Evolutionary conservation across 2,113 vertebrate species (phyloP).

Genomic region (Gnathonemus echidnorhynchus): DNA sequence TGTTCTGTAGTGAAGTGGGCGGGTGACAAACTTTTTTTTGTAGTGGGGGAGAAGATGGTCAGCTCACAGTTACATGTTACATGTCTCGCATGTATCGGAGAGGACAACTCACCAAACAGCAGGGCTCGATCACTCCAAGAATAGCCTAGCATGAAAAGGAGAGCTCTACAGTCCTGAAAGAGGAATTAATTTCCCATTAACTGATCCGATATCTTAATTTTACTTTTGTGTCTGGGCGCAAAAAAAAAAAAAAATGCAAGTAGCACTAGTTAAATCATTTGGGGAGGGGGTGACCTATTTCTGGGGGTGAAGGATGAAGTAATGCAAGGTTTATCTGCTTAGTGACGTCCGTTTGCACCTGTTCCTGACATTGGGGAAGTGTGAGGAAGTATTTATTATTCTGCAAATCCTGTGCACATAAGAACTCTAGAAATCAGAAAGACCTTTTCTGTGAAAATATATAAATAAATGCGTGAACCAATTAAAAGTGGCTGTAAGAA

Average conservation of each 20-base stretch:
- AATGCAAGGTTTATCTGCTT: background rate
- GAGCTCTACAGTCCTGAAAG: background rate
- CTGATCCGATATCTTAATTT: background rate
- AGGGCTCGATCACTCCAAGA: background rate
- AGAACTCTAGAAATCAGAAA: background rate
- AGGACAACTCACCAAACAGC: background rate
- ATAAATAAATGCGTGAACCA: background rate
- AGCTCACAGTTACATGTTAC: background rate
- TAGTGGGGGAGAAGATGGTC: background rate
- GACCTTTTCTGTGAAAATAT: background rate
- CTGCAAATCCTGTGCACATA: background rate
- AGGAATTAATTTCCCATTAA: background rate
- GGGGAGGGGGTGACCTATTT: background rate
- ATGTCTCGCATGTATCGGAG: background rate
- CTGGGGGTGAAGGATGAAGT: background rate
- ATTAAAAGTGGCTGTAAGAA: background rate
- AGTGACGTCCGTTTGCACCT: background rate
- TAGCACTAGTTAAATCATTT: background rate
- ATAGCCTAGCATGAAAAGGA: background rate
- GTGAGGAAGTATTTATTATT: background rate
- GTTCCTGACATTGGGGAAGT: background rate
- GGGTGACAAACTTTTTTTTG: background rate
- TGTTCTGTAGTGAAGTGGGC: background rate
- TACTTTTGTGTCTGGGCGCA: background rate
- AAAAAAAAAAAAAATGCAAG: background rate